A percentile compares a stretch with the other conserved stretches of the same genome.
Evolutionary conservation across 2,113 vertebrate species (phyloP).

Genomic region (Spea multiplicata): DNA sequence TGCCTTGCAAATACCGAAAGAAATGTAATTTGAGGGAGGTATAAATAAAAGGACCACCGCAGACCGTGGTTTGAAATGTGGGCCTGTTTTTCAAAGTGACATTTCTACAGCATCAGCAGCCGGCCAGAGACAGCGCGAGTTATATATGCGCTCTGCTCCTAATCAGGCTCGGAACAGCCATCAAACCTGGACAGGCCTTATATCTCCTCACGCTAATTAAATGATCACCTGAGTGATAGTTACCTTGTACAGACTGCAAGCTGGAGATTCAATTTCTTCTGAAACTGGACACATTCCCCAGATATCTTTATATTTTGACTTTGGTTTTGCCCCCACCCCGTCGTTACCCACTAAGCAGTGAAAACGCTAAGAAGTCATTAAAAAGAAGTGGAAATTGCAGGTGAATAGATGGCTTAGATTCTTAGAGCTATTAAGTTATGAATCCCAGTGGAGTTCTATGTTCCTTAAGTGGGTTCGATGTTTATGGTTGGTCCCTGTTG

Average conservation of each 20-base stretch:
- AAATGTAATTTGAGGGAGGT: constrained; percentile 26
- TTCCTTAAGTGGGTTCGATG: too few relatives aligned
- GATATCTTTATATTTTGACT: too few relatives aligned
- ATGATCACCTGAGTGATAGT: constrained; percentile 32
- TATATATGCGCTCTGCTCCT: constrained; percentile 32
- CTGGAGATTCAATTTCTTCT: background rate
- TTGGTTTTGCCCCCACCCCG: too few relatives aligned
- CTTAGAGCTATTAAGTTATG: too few relatives aligned
- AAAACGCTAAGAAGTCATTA: too few relatives aligned
- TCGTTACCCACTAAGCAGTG: too few relatives aligned
- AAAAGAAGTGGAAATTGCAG: too few relatives aligned
- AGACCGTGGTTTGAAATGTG: constrained; percentile 28
- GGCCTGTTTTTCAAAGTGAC: constrained; percentile 40
- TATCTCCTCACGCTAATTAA: constrained; percentile 40
- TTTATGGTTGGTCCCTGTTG: too few relatives aligned
- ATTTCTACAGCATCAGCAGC: constrained; percentile 43
- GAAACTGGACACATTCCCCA: too few relatives aligned
- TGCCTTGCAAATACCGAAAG: constrained; percentile 43
- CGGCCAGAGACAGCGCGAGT: constrained; percentile 20
- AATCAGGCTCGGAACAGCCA: constrained; percentile 41
- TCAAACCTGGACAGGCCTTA: constrained; percentile 5
- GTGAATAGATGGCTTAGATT: too few relatives aligned
- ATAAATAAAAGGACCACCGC: constrained; percentile 27
- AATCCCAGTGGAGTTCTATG: too few relatives aligned
- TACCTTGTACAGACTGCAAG: background rate